phyloP scores from a whole-genome alignment of 1,140 invertebrate genomes.

The Rhopalosiphum padi region DNA sequence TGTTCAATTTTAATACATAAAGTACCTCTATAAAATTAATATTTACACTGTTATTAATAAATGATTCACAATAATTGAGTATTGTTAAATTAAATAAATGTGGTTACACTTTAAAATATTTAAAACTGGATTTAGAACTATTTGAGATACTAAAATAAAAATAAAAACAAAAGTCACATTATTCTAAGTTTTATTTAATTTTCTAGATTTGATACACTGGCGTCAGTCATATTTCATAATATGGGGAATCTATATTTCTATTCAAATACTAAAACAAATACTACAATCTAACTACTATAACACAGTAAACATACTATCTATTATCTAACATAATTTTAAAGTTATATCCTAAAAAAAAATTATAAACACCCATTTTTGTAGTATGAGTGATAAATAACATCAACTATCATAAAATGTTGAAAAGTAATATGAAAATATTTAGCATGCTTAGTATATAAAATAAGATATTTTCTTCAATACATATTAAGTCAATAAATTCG shows the following conservation, averaged over 20 bases:
- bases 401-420: background rate
- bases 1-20: too few relatives aligned
- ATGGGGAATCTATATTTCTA: background rate
- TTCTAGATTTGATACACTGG: constrained; percentile 1
- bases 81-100: background rate
- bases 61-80: background rate
- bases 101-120: background rate
- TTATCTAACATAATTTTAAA: background rate
- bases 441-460: constrained; percentile 32
- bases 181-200: background rate
- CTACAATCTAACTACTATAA: background rate
- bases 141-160: background rate
- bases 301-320: background rate
- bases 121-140: background rate
- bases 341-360: background rate
- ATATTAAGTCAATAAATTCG: background rate
- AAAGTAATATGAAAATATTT: background rate
- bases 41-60: background rate
- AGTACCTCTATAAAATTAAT: background rate
- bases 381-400: background rate
- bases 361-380: background rate
- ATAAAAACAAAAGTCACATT: background rate
- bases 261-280: background rate
- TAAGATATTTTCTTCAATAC: constrained; percentile 18
- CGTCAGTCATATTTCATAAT: background rate